These are phyloP conservation scores for Notarius quadriscutis DNA, from an alignment of 2,113 vertebrate species.

Conservation along the genomic window DNA sequence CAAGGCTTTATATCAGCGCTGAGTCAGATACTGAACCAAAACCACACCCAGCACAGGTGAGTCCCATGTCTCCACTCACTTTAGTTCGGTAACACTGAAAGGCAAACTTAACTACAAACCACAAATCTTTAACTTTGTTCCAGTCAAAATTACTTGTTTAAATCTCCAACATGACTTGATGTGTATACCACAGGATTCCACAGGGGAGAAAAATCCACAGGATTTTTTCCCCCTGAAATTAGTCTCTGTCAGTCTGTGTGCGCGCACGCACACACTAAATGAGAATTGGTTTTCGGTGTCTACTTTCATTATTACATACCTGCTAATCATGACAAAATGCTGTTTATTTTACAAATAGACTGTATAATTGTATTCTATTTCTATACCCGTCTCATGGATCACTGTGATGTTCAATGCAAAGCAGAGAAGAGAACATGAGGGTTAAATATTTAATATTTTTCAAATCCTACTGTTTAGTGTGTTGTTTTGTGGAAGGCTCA, in stretches of 20 bases:
- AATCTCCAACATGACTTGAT: neutral
- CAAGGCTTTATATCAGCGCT: constrained; percentile 59
- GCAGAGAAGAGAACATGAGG: neutral
- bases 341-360: neutral
- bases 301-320: neutral
- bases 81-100: constrained; percentile 2
- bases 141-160: neutral
- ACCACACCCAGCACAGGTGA: constrained; percentile 53
- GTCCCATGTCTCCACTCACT: constrained; percentile 13
- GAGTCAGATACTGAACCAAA: constrained; percentile 61
- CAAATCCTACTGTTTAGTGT: neutral
- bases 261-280: neutral
- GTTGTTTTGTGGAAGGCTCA: neutral
- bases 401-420: neutral
- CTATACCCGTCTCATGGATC: neutral
- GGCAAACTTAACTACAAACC: neutral
- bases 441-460: neutral
- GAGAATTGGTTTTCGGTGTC: neutral
- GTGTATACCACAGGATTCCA: neutral
- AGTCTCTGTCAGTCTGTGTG: neutral
- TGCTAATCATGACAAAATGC: neutral
- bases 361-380: neutral
- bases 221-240: neutral
- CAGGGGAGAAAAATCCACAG: neutral
- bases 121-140: neutral